phyloP scores from a whole-genome alignment of 2,888 invertebrate species.

The Xanthorhoe spadicearia region DNA sequence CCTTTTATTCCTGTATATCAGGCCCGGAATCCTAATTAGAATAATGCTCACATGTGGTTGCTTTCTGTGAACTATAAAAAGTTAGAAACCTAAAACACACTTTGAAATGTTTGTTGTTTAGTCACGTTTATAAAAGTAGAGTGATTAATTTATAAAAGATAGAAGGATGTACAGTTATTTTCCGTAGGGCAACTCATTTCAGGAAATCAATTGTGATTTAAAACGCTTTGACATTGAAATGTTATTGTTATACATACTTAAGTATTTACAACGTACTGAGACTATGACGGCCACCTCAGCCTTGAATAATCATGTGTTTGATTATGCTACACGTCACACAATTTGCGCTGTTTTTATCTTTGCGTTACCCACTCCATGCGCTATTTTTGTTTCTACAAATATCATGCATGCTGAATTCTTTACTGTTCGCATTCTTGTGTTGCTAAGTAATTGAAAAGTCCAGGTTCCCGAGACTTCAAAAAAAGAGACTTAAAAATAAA shows the following conservation, averaged over 20 bases:
- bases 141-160: background rate
- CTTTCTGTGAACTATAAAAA: background rate
- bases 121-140: background rate
- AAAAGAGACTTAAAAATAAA: too few relatives aligned
- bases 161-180: background rate
- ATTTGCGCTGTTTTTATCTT: slow-evolving; percentile 64
- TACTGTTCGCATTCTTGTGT: background rate
- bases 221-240: slow-evolving; percentile 67
- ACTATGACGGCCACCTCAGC: slow-evolving; percentile 71
- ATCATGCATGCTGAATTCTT: slow-evolving; percentile 2
- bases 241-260: slow-evolving; percentile 65
- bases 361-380: slow-evolving; percentile 45
- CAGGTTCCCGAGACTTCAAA: background rate
- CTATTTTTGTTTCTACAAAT: slow-evolving; percentile 39
- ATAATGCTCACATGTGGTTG: background rate
- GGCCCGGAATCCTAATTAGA: background rate
- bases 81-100: background rate
- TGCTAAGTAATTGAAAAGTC: background rate
- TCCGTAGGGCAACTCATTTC: slow-evolving; percentile 22
- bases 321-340: slow-evolving; percentile 71
- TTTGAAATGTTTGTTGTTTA: background rate
- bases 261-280: slow-evolving; percentile 66
- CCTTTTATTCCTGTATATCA: slow-evolving; percentile 12
- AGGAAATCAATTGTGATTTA: slow-evolving; percentile 46
- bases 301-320: slow-evolving; percentile 78